Evolutionary conservation across 2,797 vertebrate species (phyloP), one percentile per base, ranked within the genome.

Genomic region (Phataginus tricuspis): DNA sequence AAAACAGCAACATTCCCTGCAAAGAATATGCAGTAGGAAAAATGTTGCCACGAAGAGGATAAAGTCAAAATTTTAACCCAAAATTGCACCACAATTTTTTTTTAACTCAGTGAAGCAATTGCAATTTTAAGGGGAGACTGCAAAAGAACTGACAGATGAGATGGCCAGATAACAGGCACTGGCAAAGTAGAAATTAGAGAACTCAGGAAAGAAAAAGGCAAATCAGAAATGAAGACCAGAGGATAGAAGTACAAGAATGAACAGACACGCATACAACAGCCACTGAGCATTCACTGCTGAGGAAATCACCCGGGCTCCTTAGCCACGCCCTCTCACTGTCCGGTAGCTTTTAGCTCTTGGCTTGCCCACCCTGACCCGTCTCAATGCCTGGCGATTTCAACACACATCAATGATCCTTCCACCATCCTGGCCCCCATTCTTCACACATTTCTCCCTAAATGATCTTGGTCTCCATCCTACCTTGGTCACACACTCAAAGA

Each of bases 81-180:
- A 89, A 90, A 80, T 37, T 71, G 23, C 18, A 59, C 5, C 34
- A 37, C 12, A 8, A 18, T 29, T n/a, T 57, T 77, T 82, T 80
- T 84, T 37, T 4, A 57, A 29, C n/a, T 18, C 37, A 53, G 12
- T 39, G 74, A 85, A 13, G 61, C 25, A 59, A 86, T 0, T 61
- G 18, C 14, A 85, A 3, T 80, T 79, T 92, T 80, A 90, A 87
- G 82, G 37, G 61, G 79, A 89, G 82, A 66, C 23, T 61, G 84
- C 78, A 23, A 75, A 84, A 86, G 23, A 91, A 57, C 49, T 45
- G 45, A 19, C 5, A 51, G 53, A 39, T 1, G 11, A 90, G 31
- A 42, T 7, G 31, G 57, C 18, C 15, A 64, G 42, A 34, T 49
- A 53, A 74, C 0, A 39, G 37, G 39, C 27, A 93, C 4, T 66